Evolutionary conservation across 2,113 vertebrate genomes (phyloP), one percentile per base, ranked within the genome.

Genomic region (Phalacrocorax carbo): DNA sequence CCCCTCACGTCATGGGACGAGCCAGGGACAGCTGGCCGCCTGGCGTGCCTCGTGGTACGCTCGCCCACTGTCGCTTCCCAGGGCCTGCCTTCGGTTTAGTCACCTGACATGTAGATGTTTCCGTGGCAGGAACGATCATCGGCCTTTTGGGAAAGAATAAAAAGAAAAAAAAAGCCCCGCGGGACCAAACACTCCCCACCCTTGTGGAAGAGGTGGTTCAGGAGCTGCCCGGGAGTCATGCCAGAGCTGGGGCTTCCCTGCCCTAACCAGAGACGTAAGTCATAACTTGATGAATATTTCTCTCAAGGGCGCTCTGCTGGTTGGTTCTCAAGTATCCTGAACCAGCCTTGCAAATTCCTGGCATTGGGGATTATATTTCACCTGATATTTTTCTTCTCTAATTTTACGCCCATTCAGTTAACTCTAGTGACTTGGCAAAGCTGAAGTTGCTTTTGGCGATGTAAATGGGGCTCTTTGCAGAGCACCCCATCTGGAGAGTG

Each of bases 41-140:
- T 8, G n/a, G 7, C 23, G 1, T 4, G 34, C 11, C 21, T 9
- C 18, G 48, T 9, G 55, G n/a, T 11, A 11, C 12, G 0, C 25
- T 60, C 13, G 2, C 69, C 44, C 27, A 3, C n/a, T 25, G 32
- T 26, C 12, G 0, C 36, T 15, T 44, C 18, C 5, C 20, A 3
- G 36, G 49, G 32, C 18, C 44, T 40, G 75, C 15, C 44, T 49
- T 26, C 17, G 3, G 7, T 4, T 36, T 18, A 9, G 30, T 21
- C 36, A 27, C 12, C 42, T 5, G 30, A 27, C 2, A 3, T 3
- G 44, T 38, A 17, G 32, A 1, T 52, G 42, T 44, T 30, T 10
- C 11, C 5, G 4, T 2, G 4, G 7, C 57, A n/a, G 48, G 49
- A 44, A 57, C 55, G 48, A 17, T 42, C 3, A 3, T 20, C 10